Percentiles rank a stretch among this genome's conserved stretches.
Conservation (phyloP, 2,113 vertebrate genomes). For the Hemibagrus wyckioides region DNA sequence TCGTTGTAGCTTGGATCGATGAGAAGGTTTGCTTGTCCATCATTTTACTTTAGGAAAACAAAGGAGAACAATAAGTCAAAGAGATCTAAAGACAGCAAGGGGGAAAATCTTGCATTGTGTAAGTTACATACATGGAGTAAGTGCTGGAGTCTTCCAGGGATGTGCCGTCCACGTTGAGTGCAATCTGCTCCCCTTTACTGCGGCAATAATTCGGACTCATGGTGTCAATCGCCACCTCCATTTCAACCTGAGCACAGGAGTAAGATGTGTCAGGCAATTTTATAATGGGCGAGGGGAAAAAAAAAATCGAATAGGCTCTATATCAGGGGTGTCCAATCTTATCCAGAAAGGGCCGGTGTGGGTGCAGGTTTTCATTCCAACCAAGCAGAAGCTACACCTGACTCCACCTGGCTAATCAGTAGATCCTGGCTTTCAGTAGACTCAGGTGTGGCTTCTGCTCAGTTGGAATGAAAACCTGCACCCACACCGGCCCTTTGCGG, state of each 20-base stretch:
- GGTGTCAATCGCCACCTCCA: slow-evolving; percentile 92
- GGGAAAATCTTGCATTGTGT: not conserved
- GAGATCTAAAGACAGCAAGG: too few species aligned
- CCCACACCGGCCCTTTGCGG: too few species aligned
- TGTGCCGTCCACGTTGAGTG: slow-evolving; percentile 91
- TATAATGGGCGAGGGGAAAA: not conserved
- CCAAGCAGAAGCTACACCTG: too few species aligned
- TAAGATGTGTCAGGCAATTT: not conserved
- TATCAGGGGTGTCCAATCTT: too few species aligned
- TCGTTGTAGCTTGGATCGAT: slow-evolving; percentile 92
- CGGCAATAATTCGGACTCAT: slow-evolving; percentile 94
- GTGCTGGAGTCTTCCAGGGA: slow-evolving; percentile 86
- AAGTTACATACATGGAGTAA: slow-evolving; percentile 82
- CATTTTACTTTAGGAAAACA: slow-evolving; percentile 80
- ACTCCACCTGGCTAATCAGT: too few species aligned
- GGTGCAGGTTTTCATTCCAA: too few species aligned
- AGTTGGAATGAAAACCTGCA: too few species aligned
- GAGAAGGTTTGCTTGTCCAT: slow-evolving; percentile 97
- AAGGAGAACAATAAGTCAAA: slow-evolving; percentile 8
- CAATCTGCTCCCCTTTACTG: slow-evolving; percentile 97
- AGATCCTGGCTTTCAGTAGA: too few species aligned
- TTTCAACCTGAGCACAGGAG: slow-evolving; percentile 73
- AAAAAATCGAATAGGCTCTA: too few species aligned
- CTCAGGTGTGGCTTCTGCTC: too few species aligned
- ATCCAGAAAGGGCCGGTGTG: too few species aligned